phyloP scores from a whole-genome alignment of 2,888 invertebrate species.

The Drosophila anceps region DNA sequence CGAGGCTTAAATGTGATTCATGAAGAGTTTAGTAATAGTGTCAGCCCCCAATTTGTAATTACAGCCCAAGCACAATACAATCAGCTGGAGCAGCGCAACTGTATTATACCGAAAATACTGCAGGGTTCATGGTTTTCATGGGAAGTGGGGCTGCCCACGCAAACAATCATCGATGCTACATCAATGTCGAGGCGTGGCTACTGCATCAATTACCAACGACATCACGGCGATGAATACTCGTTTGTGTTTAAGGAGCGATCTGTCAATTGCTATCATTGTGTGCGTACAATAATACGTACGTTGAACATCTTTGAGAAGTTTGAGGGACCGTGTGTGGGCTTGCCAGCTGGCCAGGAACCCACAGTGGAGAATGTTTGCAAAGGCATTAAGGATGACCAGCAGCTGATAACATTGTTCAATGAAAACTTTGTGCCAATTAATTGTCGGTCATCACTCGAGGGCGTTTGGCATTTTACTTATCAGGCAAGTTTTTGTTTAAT shows the following conservation, averaged over 20 bases:
- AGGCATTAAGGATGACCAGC: constrained; percentile 91
- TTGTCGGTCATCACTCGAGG: constrained; percentile 96
- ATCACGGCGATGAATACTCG: constrained; percentile 93
- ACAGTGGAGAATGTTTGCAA: constrained; percentile 92
- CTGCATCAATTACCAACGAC: constrained; percentile 89
- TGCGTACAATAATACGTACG: constrained; percentile 93
- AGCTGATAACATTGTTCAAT: constrained; percentile 93
- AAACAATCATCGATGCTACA: constrained; percentile 92
- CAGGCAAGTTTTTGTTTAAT: constrained; percentile 85
- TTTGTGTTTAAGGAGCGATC: constrained; percentile 90
- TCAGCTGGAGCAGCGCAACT: constrained; percentile 83
- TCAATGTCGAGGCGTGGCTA: constrained; percentile 91
- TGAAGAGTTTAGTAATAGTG: constrained; percentile 18
- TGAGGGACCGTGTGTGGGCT: constrained; percentile 93
- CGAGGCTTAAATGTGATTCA: constrained; percentile 61
- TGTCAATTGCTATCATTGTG: constrained; percentile 92
- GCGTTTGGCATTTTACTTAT: constrained; percentile 98
- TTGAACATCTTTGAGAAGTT: constrained; percentile 95
- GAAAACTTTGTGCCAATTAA: constrained; percentile 96
- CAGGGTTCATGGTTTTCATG: constrained; percentile 96
- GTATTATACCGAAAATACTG: constrained; percentile 91
- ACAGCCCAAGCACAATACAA: constrained; percentile 63
- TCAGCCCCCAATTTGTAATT: constrained; percentile 15
- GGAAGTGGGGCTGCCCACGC: constrained; percentile 92
- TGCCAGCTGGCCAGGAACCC: constrained; percentile 88